Evolutionary conservation across 2,113 vertebrate species (phyloP).

Genomic region (Apodemus speciosus): DNA sequence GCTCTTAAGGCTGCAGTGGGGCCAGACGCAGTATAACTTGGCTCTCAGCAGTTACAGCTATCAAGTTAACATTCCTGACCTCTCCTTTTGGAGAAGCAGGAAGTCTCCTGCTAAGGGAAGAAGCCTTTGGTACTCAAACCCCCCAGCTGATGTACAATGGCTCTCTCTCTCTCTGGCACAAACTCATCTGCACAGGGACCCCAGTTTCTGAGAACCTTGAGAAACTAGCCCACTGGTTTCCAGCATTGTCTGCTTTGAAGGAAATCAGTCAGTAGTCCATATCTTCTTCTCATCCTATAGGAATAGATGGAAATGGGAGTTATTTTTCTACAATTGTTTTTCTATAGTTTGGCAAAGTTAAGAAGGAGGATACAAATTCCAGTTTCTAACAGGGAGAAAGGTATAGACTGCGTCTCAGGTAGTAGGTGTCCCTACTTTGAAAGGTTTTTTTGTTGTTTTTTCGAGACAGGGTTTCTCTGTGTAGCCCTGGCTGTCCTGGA

Average conservation of each 20-base stretch:
- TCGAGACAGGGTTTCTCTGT: too few relatives aligned
- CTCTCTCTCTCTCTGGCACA: background rate
- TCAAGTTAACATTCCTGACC: slow-evolving; percentile 46
- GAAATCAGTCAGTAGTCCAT: background rate
- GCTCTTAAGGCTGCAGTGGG: slow-evolving; percentile 34
- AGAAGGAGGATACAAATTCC: background rate
- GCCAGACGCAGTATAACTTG: background rate
- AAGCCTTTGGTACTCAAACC: slow-evolving; percentile 11
- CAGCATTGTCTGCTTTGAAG: background rate
- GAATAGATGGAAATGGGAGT: background rate
- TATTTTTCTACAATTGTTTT: background rate
- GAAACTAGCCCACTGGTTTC: background rate
- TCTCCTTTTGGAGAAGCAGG: slow-evolving; percentile 26
- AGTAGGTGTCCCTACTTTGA: background rate
- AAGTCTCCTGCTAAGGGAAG: slow-evolving; percentile 13
- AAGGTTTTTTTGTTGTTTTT: too few relatives aligned
- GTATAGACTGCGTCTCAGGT: background rate
- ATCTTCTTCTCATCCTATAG: background rate
- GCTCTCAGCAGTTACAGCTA: slow-evolving; percentile 20
- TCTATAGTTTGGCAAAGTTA: slow-evolving; percentile 8
- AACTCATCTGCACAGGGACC: background rate
- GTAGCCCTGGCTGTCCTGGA: too few relatives aligned
- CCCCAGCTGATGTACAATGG: background rate
- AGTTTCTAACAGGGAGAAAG: slow-evolving; percentile 7
- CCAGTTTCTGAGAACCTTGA: background rate